phyloP scores from a whole-genome alignment of 2,797 vertebrate species.

The Darevskia mixta region DNA sequence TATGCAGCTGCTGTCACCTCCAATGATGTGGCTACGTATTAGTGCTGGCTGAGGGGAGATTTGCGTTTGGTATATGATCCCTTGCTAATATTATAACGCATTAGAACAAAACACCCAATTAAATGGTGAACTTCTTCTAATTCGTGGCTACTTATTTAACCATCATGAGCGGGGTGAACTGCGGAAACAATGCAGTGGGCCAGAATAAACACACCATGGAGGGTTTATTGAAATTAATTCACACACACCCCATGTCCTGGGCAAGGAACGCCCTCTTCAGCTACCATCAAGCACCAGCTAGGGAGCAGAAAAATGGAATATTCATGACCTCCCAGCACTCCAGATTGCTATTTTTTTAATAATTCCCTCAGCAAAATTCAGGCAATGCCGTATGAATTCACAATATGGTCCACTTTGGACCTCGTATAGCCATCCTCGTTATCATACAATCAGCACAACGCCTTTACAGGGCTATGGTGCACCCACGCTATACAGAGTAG shows the following conservation, averaged over 20 bases:
- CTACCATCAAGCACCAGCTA: constrained; percentile 6
- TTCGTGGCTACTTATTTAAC: neutral
- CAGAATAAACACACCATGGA: constrained; percentile 12
- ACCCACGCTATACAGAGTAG: too few relatives aligned
- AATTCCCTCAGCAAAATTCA: neutral
- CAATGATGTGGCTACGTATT: neutral
- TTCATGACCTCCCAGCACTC: neutral
- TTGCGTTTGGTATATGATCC: neutral
- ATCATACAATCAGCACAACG: neutral
- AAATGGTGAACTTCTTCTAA: neutral
- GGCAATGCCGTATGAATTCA: constrained; percentile 34
- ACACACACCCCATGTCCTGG: neutral
- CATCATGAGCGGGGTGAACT: neutral
- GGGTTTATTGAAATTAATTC: constrained; percentile 34
- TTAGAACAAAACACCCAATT: constrained; percentile 5
- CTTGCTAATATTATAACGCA: constrained; percentile 2
- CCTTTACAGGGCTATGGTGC: neutral
- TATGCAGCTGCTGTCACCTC: neutral
- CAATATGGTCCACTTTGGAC: neutral
- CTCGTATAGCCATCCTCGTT: neutral
- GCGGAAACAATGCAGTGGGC: constrained; percentile 31
- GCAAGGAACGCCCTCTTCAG: constrained; percentile 18
- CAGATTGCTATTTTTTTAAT: neutral
- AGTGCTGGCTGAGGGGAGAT: neutral
- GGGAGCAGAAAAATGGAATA: constrained; percentile 29